Evolutionary conservation across 23 tunicate genomes (phyloP).

Genomic region (Trididemnum nubilum): DNA sequence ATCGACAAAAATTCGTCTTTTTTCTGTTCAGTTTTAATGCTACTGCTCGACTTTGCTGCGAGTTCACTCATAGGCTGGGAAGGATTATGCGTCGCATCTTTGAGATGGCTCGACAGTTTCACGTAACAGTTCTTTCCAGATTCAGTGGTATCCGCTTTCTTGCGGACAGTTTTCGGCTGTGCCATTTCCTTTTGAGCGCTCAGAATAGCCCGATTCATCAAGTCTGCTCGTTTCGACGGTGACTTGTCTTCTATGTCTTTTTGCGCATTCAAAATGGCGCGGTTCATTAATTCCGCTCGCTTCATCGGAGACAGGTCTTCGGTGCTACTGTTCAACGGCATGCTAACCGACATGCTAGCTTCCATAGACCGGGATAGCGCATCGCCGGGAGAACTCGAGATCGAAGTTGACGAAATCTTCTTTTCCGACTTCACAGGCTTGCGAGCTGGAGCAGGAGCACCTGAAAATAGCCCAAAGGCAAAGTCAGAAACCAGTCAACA

Average conservation of each 20-base stretch:
- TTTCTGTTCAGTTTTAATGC: too few species aligned
- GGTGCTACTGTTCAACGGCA: constrained; percentile 23
- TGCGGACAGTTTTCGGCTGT: too few species aligned
- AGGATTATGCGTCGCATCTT: too few species aligned
- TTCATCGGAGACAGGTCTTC: constrained; percentile 10
- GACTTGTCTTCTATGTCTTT: constrained; percentile 15
- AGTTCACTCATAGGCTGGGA: too few species aligned
- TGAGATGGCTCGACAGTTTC: background rate
- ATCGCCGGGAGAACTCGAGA: background rate
- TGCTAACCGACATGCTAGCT: constrained; percentile 34
- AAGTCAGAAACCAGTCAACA: too few species aligned
- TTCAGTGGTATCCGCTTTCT: too few species aligned
- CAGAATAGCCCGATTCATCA: constrained; percentile 33
- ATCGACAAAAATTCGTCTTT: too few species aligned
- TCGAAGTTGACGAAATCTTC: background rate
- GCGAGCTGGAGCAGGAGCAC: background rate
- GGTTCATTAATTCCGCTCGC: constrained; percentile 27
- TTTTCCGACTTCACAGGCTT: background rate
- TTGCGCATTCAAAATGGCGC: constrained; percentile 34
- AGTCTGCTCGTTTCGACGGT: background rate
- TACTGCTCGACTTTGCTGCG: too few species aligned
- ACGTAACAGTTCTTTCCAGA: background rate
- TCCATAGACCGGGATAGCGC: background rate
- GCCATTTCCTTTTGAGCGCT: constrained; percentile 38
- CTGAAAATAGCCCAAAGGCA: background rate